Evolutionary conservation across 1,140 invertebrate genomes (phyloP).

Genomic region (Samia ricini): DNA sequence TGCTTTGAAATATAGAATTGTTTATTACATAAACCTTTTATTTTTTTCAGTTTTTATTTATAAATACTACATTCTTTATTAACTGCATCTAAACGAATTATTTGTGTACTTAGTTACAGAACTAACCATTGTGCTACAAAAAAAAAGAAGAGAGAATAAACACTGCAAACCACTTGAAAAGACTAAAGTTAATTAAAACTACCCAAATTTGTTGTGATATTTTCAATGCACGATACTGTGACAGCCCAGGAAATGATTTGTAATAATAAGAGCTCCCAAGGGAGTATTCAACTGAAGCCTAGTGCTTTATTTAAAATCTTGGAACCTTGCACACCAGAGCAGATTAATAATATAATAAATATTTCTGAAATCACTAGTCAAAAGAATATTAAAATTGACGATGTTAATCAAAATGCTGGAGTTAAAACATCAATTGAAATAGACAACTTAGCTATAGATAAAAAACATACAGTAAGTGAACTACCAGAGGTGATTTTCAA

Average conservation of each 20-base stretch:
- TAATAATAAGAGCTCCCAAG: conserved; percentile 9
- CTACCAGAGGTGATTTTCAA: conserved; percentile 24
- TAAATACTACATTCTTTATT: too few species aligned
- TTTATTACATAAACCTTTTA: too few species aligned
- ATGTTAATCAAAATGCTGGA: conserved; percentile 12
- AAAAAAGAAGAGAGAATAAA: too few species aligned
- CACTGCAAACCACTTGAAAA: too few species aligned
- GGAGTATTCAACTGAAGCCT: conserved; percentile 5
- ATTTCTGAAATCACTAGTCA: background rate
- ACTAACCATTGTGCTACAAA: too few species aligned
- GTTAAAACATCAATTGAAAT: conserved; percentile 1
- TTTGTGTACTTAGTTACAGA: too few species aligned
- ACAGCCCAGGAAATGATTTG: conserved; percentile 18
- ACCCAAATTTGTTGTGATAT: conserved; percentile 24
- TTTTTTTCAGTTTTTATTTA: too few species aligned
- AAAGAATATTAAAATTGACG: conserved; percentile 15
- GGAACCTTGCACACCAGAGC: background rate
- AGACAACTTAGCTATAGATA: background rate
- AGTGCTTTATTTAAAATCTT: background rate
- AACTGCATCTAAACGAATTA: too few species aligned
- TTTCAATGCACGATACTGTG: conserved; percentile 21
- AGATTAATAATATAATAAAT: background rate
- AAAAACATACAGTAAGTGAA: background rate
- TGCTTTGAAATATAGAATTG: too few species aligned
- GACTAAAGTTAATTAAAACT: too few species aligned